Base-by-base conservation (phyloP, 2,888 invertebrate genomes). In the Netelia inedita region DNA sequence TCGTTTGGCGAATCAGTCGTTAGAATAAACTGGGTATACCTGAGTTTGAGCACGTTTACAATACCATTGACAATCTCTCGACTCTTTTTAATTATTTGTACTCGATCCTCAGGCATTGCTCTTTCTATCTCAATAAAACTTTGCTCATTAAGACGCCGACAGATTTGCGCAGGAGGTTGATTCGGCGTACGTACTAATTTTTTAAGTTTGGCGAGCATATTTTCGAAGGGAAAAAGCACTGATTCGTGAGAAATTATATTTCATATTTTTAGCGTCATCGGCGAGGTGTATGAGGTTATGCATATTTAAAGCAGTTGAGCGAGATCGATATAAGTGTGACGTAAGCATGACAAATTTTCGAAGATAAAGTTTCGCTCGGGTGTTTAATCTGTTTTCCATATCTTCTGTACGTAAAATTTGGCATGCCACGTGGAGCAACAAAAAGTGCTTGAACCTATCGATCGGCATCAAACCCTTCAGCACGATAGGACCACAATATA, bases 401-500 rank as follows among this genome's bases (percentile, higher is more conserved):
- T 73, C 43, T 9, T 73, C 73, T 0, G 19, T 73, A 16, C 73
- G 73, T 55, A 80, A 73, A 74, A 73, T 79, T 61, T 59, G 72
- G 23, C 59, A 59, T 8, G 87, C 87, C 11, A 74, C 75, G 46
- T 88, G 87, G 0, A 90, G 82, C n/a, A 86, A 41, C 55, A 89
- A 59, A 84, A 89, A 90, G 78, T 90, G 88, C 3, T 87, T 78
- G 53, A 88, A 89, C 10, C 84, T 6, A 23, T 66, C 10, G 21
- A 53, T 50, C 6, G 79, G 59, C 1, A 89, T 28, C 53, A 86
- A 46, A 28, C 59, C 35, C 72, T 87, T 85, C 1, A 89, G 73
- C 14, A 88, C 79, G 28, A 89, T 72, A 10, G 89, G 87, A 11
- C 90, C 90, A 53, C 83, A 68, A 61, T 90, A 90, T 23, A 89